Conservation (phyloP, 2,888 invertebrate genomes). For the Chalcis sispes region DNA sequence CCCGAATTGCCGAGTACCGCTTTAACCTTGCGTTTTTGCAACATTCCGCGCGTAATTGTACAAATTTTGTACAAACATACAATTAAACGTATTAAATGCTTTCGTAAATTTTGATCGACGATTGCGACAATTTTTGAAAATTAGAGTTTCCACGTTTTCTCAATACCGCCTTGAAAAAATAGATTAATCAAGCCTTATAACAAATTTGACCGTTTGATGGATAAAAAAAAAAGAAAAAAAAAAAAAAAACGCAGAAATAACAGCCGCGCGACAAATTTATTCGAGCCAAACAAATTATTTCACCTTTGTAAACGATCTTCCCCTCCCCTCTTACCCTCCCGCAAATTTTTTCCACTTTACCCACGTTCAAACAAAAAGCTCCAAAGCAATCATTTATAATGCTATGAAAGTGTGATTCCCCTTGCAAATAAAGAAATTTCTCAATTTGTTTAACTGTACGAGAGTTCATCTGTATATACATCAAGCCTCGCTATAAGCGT, state of each 20-base stretch:
- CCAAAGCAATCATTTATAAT: constrained; percentile 42
- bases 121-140: background rate
- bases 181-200: background rate
- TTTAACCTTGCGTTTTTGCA: constrained; percentile 13
- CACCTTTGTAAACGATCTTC: background rate
- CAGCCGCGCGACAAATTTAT: background rate
- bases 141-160: background rate
- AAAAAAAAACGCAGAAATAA: background rate
- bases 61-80: constrained; percentile 2
- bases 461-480: constrained; percentile 14
- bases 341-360: background rate
- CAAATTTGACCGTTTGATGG: constrained; percentile 22
- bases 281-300: constrained; percentile 24
- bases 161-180: background rate
- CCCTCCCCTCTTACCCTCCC: no score
- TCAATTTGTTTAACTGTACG: constrained; percentile 27
- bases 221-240: no score
- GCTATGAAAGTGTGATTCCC: constrained; percentile 31
- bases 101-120: background rate
- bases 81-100: background rate
- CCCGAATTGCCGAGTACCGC: constrained; percentile 15
- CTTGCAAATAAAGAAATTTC: constrained; percentile 38
- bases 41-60: constrained; percentile 5
- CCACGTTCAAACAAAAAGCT: constrained; percentile 13
- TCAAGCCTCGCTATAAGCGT: constrained; percentile 8